Conservation (phyloP, 2,797 vertebrate species). For the Apogon talboti region DNA sequence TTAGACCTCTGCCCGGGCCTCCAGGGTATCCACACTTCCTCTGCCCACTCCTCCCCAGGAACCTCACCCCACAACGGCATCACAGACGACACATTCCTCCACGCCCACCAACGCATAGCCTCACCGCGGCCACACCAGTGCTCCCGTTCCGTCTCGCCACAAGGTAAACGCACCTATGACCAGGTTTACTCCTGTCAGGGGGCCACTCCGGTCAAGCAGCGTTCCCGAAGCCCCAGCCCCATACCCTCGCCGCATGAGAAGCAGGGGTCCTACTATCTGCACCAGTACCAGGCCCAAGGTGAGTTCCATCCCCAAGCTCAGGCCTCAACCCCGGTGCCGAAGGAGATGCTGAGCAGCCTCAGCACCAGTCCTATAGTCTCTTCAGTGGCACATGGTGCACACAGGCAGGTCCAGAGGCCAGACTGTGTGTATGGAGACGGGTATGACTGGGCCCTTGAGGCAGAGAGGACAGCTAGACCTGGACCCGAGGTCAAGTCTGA, state of each 20-base stretch:
- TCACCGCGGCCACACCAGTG: slow-evolving; percentile 88
- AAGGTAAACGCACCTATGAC: slow-evolving; percentile 91
- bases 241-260: slow-evolving; percentile 85
- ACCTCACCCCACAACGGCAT: slow-evolving; percentile 91
- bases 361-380: slow-evolving; percentile 80
- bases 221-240: slow-evolving; percentile 92
- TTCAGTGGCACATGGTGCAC: slow-evolving; percentile 83
- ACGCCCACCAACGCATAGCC: slow-evolving; percentile 70
- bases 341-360: slow-evolving; percentile 86
- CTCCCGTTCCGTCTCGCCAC: slow-evolving; percentile 92
- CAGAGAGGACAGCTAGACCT: slow-evolving; percentile 76
- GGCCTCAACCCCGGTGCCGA: slow-evolving; percentile 73
- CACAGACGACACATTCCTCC: slow-evolving; percentile 90
- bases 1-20: slow-evolving; percentile 91
- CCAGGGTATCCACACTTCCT: slow-evolving; percentile 92
- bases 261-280: slow-evolving; percentile 52
- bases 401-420: slow-evolving; percentile 82
- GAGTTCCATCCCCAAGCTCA: slow-evolving; percentile 54
- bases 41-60: slow-evolving; percentile 92
- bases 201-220: slow-evolving; percentile 82
- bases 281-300: slow-evolving; percentile 45
- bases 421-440: slow-evolving; percentile 84
- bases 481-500: slow-evolving; percentile 80
- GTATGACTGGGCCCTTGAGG: slow-evolving; percentile 69
- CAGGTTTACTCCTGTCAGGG: slow-evolving; percentile 82